Evolutionary conservation across 2,888 invertebrate species (phyloP), one percentile per base, ranked within the genome.

Genomic region (Gari tellinella): DNA sequence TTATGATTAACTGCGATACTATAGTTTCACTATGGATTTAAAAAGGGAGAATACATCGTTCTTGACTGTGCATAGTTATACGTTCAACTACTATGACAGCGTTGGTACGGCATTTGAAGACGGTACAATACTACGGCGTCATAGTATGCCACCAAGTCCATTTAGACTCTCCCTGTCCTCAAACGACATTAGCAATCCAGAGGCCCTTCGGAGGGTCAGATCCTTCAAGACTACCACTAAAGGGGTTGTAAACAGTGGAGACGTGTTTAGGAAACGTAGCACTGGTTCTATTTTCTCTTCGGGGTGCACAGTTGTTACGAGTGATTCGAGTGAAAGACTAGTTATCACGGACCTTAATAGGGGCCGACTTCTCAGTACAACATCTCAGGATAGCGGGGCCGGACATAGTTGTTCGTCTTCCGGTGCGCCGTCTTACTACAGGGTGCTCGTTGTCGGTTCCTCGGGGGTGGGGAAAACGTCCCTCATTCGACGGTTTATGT

Each of bases 161-260:
- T 79, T 65, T 38, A 41, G 65, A 52, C 67, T 79, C 0, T 79
- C 78, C 4, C 52, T 74, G 3, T 74, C 74, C 5, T 74, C 70
- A 10, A 79, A 72, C 56, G 78, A 79, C 52, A 64, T 74, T 23
- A 45, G 66, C 15, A 69, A 73, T 37, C 60, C 72, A 57, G 76
- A 82, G 46, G 64, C 63, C 12, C 56, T 84, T 1, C 74, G 77
- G 90, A 94, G 97, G 80, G 94, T 97, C 82, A 94, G 98, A 82
- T 97, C 97, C 92, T 98, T 98, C 93, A 96, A 96, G 88, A 97
- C 97, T 87, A 97, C 97, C 26, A 96, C 96, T 91, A 95, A 96
- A 91, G 95, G 97, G 10, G 68, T 84, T 10, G 70, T 78, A 43
- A 97, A 97, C 92, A 94, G 97, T 51, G 98, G 98, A 0, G 98